Evolutionary conservation across 2,888 invertebrate species (phyloP).

Genomic region (Oligia strigilis): DNA sequence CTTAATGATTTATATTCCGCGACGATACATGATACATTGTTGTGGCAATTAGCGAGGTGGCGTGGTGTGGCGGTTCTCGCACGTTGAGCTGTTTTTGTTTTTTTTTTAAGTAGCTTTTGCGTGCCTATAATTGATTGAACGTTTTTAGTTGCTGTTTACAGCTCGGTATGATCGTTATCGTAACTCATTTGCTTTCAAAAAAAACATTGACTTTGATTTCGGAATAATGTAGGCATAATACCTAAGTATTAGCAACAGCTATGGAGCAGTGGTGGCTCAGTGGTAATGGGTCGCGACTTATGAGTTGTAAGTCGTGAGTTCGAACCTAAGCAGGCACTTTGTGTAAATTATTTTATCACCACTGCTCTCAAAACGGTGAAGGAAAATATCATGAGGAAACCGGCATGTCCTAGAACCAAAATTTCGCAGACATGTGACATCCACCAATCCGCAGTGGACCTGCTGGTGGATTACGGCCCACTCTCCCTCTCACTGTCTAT

Average conservation of each 20-base stretch:
- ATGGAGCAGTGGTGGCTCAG: neutral
- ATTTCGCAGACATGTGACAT: neutral
- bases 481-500: neutral
- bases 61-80: constrained; percentile 54
- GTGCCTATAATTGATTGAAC: constrained; percentile 40
- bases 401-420: neutral
- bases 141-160: constrained; percentile 38
- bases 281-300: neutral
- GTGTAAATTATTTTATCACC: neutral
- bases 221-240: neutral
- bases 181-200: neutral
- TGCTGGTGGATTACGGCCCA: neutral
- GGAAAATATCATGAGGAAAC: neutral
- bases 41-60: constrained; percentile 78
- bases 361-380: neutral
- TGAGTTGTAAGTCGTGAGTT: neutral
- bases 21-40: constrained; percentile 69
- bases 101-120: constrained; percentile 50
- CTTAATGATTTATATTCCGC: constrained; percentile 79
- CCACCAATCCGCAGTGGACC: neutral
- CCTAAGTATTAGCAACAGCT: neutral
- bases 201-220: neutral
- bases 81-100: constrained; percentile 53
- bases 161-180: constrained; percentile 32
- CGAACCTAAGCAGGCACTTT: neutral